phyloP scores from a whole-genome alignment of 2,113 vertebrate genomes.

The Ochotona curzoniae region DNA sequence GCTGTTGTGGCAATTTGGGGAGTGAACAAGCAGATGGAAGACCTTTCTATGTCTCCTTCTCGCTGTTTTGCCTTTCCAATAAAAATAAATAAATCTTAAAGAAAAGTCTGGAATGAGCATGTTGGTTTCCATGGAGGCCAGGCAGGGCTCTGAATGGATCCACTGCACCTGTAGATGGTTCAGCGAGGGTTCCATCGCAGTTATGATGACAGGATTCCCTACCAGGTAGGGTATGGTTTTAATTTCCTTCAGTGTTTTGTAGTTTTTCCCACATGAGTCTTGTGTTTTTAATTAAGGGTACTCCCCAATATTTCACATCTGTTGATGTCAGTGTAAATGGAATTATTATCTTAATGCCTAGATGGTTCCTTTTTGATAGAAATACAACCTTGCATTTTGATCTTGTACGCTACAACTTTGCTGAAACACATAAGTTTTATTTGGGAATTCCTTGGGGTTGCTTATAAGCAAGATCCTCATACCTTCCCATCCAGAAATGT shows the following conservation, averaged over 20 bases:
- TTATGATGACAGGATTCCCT: no score
- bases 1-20: no score
- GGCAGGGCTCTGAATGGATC: no score
- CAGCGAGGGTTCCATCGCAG: no score
- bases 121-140: no score
- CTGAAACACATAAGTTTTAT: neutral
- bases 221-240: no score
- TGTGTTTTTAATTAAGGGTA: neutral
- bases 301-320: neutral
- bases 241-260: neutral
- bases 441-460: conserved; percentile 5
- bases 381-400: neutral
- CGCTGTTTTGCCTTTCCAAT: no score
- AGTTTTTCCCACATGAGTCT: neutral
- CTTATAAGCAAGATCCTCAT: neutral
- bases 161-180: no score
- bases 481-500: neutral
- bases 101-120: no score
- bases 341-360: neutral
- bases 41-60: no score
- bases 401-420: neutral
- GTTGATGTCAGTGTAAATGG: neutral
- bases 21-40: no score
- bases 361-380: neutral
- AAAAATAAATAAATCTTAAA: no score